Evolutionary conservation across 2,113 vertebrate species (phyloP).

Genomic region (Nannospalax galili): DNA sequence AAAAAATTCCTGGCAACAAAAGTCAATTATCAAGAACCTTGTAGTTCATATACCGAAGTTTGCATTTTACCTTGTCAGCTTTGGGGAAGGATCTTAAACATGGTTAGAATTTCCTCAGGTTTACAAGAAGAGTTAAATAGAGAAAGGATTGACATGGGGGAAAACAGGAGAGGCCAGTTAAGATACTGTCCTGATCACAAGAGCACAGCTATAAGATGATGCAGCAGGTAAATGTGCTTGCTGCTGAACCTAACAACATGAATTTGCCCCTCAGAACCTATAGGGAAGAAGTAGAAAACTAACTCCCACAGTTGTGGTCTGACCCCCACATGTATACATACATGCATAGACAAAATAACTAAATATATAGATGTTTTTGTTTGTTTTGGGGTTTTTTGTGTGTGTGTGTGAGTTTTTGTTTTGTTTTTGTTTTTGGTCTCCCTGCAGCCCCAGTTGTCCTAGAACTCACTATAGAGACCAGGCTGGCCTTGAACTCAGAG

Average conservation of each 20-base stretch:
- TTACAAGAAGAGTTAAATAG: conserved; percentile 5
- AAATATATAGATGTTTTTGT: too few species aligned
- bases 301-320: too few species aligned
- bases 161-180: background rate
- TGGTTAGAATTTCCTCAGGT: background rate
- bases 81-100: background rate
- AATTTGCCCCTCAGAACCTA: background rate
- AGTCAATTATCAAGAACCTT: conserved; percentile 29
- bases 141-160: background rate
- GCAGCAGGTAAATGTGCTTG: background rate
- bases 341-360: background rate
- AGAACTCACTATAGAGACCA: too few species aligned
- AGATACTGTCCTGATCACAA: background rate
- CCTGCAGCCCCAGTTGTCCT: too few species aligned
- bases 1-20: background rate
- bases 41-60: background rate
- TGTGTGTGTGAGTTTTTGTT: too few species aligned
- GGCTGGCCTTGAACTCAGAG: too few species aligned
- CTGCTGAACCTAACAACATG: too few species aligned
- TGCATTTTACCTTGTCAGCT: conserved; percentile 18
- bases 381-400: too few species aligned
- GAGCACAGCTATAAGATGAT: background rate
- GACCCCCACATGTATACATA: background rate
- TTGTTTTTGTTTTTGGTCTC: too few species aligned
- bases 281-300: background rate